These are phyloP conservation scores for Apomyelois bistriatella DNA, from an alignment of 2,888 invertebrate species.

Conservation along the genomic window DNA sequence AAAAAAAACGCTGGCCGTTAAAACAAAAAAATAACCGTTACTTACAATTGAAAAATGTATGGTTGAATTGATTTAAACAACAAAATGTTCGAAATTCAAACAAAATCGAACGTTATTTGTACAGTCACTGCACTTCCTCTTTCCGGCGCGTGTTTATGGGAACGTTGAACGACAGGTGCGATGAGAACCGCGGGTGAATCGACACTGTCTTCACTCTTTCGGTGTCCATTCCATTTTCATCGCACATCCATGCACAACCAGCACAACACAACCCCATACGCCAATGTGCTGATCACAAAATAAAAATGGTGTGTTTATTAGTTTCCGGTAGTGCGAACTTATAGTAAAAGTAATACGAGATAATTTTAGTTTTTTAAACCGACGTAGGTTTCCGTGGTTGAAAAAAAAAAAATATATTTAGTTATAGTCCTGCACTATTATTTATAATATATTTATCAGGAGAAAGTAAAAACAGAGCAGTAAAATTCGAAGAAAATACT, in stretches of 20 bases:
- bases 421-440: too few relatives aligned
- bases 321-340: not conserved
- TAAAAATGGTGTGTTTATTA: not conserved
- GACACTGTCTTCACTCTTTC: conserved; percentile 32
- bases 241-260: conserved; percentile 3
- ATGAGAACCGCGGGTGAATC: conserved; percentile 32
- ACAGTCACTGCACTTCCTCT: conserved; percentile 67
- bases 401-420: too few relatives aligned
- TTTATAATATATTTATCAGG: too few relatives aligned
- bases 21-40: conserved; percentile 13
- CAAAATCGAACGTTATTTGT: conserved; percentile 35
- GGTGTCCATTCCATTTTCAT: not conserved
- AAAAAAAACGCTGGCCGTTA: not conserved
- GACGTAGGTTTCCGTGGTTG: too few relatives aligned
- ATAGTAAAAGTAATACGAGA: not conserved
- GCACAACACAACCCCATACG: conserved; percentile 10
- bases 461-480: too few relatives aligned
- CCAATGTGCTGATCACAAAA: too few relatives aligned
- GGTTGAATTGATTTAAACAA: conserved; percentile 15
- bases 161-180: conserved; percentile 35
- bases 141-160: conserved; percentile 33
- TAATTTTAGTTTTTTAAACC: too few relatives aligned
- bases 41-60: conserved; percentile 14
- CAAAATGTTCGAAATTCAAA: conserved; percentile 43
- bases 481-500: too few relatives aligned